Evolutionary conservation across 2,888 invertebrate species (phyloP).

Genomic region (Acholoe squamosa): DNA sequence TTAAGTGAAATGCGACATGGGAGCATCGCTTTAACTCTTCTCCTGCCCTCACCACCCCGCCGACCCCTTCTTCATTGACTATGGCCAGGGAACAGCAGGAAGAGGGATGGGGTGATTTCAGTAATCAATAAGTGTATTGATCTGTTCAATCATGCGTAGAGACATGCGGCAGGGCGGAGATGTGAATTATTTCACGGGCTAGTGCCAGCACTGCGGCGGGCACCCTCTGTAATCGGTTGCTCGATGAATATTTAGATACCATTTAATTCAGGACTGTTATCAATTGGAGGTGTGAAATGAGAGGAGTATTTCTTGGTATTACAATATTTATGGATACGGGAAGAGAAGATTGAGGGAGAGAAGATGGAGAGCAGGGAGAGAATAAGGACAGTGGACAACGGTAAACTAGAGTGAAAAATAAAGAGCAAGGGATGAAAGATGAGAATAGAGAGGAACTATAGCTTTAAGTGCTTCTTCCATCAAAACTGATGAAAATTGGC

Average conservation of each 20-base stretch:
- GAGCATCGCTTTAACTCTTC: background rate
- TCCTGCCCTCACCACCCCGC: background rate
- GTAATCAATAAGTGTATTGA: constrained; percentile 40
- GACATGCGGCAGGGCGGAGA: background rate
- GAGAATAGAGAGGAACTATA: too few species aligned
- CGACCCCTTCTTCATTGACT: background rate
- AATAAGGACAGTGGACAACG: too few species aligned
- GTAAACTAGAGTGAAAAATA: too few species aligned
- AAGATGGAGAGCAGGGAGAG: background rate
- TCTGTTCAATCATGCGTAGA: constrained; percentile 26
- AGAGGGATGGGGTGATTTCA: background rate
- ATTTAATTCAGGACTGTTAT: constrained; percentile 10
- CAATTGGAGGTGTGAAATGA: background rate
- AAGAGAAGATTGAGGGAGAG: background rate
- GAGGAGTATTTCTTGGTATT: background rate
- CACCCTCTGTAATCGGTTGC: background rate
- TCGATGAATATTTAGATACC: constrained; percentile 46
- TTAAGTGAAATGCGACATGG: background rate
- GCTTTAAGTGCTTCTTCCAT: too few species aligned
- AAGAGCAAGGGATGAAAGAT: too few species aligned
- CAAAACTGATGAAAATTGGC: too few species aligned
- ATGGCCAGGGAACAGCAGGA: background rate
- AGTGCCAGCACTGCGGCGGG: background rate
- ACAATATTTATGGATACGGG: background rate
- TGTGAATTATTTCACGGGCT: constrained; percentile 3